Base-by-base conservation (phyloP, 1,140 invertebrate species). In the Acyrthosiphon pisum region DNA sequence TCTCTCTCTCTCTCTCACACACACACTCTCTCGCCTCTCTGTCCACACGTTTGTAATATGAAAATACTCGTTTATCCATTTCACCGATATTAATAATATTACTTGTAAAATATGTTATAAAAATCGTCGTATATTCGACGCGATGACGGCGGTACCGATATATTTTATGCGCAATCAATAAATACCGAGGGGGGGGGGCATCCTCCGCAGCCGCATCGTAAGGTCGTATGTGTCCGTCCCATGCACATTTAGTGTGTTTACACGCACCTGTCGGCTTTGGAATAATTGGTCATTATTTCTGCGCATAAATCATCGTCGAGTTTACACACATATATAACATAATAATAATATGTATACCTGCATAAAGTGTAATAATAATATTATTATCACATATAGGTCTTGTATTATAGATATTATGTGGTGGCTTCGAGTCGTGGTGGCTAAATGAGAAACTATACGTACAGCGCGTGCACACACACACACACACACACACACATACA, bases 231-330 rank as follows among this genome's bases (percentile, higher is more conserved):
- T 44, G 44, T 26, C 30, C 20, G 37, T 84, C 35, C 48, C 14
- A 3, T 50, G 14, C 1, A 20, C 11, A 50, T 50, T 41, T 41
- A 23, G 46, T n/a, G n/a, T 89, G 88, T 89, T 60, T 90, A 90
- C 56, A n/a, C 89, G 53, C 89, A 60, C 89, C 53, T 60, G 89
- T 68, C 89, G 89, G 89, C 53, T 68, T 68, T 37, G 53, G 89
- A 44, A 68, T 90, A 68, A 90, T 90, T 68, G 89, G 89, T 90
- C 56, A 68, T 90, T 90, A 90, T 68, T 90, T 68, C 50, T 23
- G 14, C 37, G 37, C 89, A 60, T 90, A 90, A 90, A 90, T 90
- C 89, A 90, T 90, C 56, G 56, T n/a, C 44, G 26, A 26, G 46
- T 76, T 76, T n/a, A 76, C 60, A 76, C 60, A 76, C 60, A 68